phyloP scores from a whole-genome alignment of 2,888 invertebrate genomes.

The Morinoia aosen region DNA sequence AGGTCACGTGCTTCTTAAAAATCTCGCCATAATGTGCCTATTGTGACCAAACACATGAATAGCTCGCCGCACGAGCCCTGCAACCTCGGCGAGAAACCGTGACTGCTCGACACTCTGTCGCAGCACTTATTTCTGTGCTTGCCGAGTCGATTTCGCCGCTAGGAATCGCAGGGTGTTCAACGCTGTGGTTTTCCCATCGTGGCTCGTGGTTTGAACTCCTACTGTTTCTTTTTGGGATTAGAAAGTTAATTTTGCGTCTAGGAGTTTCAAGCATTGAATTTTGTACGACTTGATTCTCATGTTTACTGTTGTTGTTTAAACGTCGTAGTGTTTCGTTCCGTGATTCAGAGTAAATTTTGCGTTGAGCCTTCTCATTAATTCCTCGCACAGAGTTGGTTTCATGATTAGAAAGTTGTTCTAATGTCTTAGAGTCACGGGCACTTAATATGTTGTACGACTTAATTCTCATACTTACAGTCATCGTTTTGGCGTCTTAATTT shows the following conservation, averaged over 20 bases:
- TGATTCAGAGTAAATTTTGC: background rate
- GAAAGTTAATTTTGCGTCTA: too few species aligned
- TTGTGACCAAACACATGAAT: conserved; percentile 54
- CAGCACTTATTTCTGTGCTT: background rate
- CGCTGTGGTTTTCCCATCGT: background rate
- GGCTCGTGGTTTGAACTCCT: background rate
- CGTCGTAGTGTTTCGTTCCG: background rate
- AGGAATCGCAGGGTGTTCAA: background rate
- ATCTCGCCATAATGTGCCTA: conserved; percentile 54
- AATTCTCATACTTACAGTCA: too few species aligned
- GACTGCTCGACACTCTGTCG: conserved; percentile 10
- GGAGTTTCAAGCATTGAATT: too few species aligned
- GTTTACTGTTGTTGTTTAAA: too few species aligned
- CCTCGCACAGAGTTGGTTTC: too few species aligned
- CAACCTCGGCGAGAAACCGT: background rate
- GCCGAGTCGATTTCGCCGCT: background rate
- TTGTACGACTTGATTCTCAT: too few species aligned
- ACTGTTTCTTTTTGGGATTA: too few species aligned
- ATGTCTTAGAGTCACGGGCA: too few species aligned
- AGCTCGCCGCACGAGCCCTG: conserved; percentile 8
- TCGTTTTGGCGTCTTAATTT: too few species aligned
- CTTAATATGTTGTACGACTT: too few species aligned
- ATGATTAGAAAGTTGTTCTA: too few species aligned
- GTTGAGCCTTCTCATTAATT: too few species aligned
- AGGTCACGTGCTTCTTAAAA: conserved; percentile 54